Percentiles rank a stretch among this genome's conserved stretches.
phyloP scores from a whole-genome alignment of 1,140 invertebrate genomes.

The Ips typographus region DNA sequence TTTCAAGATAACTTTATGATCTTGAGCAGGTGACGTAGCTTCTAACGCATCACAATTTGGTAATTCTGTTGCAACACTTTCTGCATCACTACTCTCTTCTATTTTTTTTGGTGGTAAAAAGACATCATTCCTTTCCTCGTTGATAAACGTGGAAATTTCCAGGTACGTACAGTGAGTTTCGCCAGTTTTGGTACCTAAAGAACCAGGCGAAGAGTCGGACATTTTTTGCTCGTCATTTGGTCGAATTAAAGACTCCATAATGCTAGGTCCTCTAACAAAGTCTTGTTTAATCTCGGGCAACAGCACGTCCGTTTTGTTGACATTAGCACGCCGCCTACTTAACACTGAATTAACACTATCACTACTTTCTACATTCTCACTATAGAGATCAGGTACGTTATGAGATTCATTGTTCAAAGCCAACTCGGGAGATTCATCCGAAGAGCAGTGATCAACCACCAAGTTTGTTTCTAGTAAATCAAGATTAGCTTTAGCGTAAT shows the following conservation, averaged over 20 bases:
- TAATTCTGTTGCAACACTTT: too few species aligned
- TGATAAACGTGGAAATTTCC: too few species aligned
- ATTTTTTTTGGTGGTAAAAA: too few species aligned
- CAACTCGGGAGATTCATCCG: slow-evolving; percentile 33
- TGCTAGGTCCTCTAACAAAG: slow-evolving; percentile 18
- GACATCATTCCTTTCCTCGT: too few species aligned
- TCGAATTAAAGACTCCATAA: background rate
- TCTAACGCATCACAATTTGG: too few species aligned
- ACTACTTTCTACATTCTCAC: slow-evolving; percentile 28
- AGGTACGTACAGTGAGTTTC: too few species aligned
- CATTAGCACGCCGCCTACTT: background rate
- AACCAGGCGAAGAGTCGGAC: too few species aligned
- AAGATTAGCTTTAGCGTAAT: too few species aligned
- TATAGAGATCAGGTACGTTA: slow-evolving; percentile 31
- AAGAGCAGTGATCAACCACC: background rate
- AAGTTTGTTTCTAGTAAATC: slow-evolving; percentile 27
- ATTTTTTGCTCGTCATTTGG: background rate
- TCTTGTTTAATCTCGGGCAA: slow-evolving; percentile 19
- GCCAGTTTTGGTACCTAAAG: too few species aligned
- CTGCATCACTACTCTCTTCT: too few species aligned
- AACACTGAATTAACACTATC: slow-evolving; percentile 15
- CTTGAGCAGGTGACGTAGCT: too few species aligned
- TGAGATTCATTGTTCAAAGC: slow-evolving; percentile 37
- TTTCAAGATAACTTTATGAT: too few species aligned
- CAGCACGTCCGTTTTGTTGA: slow-evolving; percentile 16